A percentile compares a stretch with the other conserved stretches of the same genome.
Evolutionary conservation across 2,113 vertebrate genomes (phyloP).

Genomic region (Cheirogaleus medius): DNA sequence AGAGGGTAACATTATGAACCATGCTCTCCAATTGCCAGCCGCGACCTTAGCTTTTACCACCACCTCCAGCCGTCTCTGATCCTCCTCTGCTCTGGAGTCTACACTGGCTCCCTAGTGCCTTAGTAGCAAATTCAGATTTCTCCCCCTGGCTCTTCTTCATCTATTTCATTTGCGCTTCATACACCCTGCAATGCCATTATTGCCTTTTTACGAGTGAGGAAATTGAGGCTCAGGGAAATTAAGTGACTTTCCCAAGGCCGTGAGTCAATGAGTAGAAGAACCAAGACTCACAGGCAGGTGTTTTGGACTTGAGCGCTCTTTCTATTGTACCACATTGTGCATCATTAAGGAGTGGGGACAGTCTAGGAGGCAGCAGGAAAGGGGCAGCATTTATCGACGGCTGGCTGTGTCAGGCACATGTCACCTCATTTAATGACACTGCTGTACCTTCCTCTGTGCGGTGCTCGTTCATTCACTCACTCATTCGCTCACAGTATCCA

Average conservation of each 20-base stretch:
- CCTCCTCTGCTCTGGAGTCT: constrained; percentile 3
- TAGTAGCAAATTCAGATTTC: not conserved
- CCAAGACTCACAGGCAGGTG: not conserved
- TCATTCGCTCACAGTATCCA: not conserved
- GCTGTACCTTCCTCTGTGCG: not conserved
- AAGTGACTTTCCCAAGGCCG: not conserved
- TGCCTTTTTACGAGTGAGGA: not conserved
- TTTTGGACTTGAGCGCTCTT: not conserved
- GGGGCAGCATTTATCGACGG: not conserved
- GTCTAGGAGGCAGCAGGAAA: not conserved
- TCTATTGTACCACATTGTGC: not conserved
- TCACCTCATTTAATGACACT: not conserved
- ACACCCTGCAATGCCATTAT: not conserved
- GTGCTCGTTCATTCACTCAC: not conserved
- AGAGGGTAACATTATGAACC: rapidly evolving
- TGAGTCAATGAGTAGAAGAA: not conserved
- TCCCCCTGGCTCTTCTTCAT: not conserved
- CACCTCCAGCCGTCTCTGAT: not conserved
- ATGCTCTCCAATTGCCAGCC: not conserved
- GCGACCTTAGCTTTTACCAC: not conserved
- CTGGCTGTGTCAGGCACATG: not conserved
- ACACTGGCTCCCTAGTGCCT: not conserved
- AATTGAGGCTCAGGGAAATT: not conserved
- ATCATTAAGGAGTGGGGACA: not conserved
- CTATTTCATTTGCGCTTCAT: not conserved